A percentile compares a stretch with the other conserved stretches of the same genome.
phyloP scores from a whole-genome alignment of 2,797 vertebrate genomes.

The Enteromius radiatus region DNA sequence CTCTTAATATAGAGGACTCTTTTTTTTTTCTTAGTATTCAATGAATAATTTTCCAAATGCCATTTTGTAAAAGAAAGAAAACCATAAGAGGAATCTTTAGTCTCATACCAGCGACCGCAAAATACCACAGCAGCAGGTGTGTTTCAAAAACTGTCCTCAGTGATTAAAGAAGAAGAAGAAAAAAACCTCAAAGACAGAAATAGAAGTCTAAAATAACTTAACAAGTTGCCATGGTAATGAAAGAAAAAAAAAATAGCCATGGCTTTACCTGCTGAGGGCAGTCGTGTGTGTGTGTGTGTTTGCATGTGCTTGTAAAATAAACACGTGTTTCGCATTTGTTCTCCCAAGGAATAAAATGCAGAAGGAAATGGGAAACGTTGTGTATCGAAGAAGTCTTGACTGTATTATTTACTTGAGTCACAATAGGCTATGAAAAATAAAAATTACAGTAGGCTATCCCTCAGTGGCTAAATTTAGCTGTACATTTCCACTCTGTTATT shows the following conservation, averaged over 20 bases:
- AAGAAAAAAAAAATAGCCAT: not conserved
- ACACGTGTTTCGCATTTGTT: not conserved
- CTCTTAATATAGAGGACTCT: not conserved
- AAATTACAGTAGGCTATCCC: not conserved
- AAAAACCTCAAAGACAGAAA: constrained; percentile 22
- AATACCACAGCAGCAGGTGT: not conserved
- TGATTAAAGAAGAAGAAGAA: not conserved
- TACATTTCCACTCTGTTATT: not conserved
- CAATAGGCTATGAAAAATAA: not conserved
- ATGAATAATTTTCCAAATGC: not conserved
- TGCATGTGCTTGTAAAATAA: constrained; percentile 22
- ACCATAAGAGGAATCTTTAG: not conserved
- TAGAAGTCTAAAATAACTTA: not conserved
- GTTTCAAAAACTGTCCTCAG: not conserved
- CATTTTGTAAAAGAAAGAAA: not conserved
- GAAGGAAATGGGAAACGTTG: not conserved
- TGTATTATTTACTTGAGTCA: not conserved
- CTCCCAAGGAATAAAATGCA: not conserved
- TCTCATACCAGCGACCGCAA: not conserved
- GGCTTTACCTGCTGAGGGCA: not conserved
- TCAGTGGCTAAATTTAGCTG: not conserved
- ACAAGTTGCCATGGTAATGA: constrained; percentile 28
- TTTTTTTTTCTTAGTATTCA: not conserved
- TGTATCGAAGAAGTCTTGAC: not conserved
- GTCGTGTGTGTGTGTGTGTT: not conserved